These are phyloP conservation scores for Frankliniella intonsa DNA, from an alignment of 2,888 invertebrate species.

Conservation along the genomic window DNA sequence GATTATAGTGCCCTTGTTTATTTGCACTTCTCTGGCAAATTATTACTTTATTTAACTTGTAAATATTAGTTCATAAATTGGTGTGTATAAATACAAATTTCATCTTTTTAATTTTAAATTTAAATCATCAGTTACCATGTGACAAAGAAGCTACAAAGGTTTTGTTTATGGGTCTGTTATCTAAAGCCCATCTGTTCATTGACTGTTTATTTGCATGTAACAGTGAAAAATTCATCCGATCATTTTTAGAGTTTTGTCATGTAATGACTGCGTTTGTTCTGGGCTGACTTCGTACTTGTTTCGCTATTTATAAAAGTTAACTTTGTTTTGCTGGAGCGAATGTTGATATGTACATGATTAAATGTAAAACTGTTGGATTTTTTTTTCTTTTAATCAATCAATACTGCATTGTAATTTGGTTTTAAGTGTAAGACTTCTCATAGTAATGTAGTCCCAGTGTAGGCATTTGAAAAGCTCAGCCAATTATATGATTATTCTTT, in stretches of 20 bases:
- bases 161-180: neutral
- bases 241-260: no score
- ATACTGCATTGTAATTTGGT: neutral
- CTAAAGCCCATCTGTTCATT: no score
- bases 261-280: no score
- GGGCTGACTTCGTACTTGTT: no score
- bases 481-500: neutral
- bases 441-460: neutral
- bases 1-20: neutral
- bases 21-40: neutral
- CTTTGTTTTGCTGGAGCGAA: neutral
- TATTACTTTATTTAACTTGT: neutral
- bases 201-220: no score
- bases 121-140: conserved; percentile 7
- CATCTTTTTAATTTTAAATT: neutral
- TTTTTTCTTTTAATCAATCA: neutral
- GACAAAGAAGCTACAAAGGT: neutral
- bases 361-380: neutral
- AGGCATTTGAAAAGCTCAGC: neutral
- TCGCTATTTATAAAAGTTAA: neutral
- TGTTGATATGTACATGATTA: neutral
- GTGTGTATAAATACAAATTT: neutral
- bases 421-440: no score
- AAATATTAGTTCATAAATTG: neutral
- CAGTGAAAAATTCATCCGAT: no score